Evolutionary conservation across 2,113 vertebrate genomes (phyloP).

Genomic region (Euleptes europaea): DNA sequence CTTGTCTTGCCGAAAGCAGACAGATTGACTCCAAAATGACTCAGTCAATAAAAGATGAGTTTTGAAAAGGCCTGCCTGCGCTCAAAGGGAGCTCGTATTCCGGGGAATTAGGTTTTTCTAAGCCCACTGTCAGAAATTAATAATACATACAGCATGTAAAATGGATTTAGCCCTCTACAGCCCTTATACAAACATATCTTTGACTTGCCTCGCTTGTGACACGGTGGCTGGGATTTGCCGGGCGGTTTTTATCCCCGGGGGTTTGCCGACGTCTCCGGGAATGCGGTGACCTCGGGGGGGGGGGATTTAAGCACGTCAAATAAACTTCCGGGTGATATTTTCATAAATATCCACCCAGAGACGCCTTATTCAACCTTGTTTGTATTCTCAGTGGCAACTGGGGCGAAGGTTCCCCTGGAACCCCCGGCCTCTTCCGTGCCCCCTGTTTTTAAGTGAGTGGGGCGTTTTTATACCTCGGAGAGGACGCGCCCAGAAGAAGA

Average conservation of each 20-base stretch:
- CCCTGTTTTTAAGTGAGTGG: background rate
- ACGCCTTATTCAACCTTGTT: background rate
- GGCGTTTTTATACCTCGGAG: conserved; percentile 6
- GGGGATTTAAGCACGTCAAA: conserved; percentile 38
- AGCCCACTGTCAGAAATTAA: conserved; percentile 71
- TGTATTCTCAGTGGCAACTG: conserved; percentile 22
- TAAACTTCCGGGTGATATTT: conserved; percentile 49
- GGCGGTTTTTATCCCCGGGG: conserved; percentile 47
- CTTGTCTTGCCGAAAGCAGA: conserved; percentile 76
- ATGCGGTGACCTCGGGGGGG: conserved; percentile 45
- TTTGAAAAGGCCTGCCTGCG: conserved; percentile 67
- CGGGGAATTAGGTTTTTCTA: conserved; percentile 68
- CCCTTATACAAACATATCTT: conserved; percentile 64
- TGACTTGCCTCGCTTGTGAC: conserved; percentile 67
- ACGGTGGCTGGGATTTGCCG: conserved; percentile 46
- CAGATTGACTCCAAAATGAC: conserved; percentile 76
- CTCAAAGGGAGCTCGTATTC: conserved; percentile 68
- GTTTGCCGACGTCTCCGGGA: conserved; percentile 48
- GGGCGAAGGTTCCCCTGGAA: background rate
- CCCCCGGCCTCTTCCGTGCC: background rate
- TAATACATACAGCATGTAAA: conserved; percentile 64
- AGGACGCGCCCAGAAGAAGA: too few relatives aligned
- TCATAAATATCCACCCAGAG: conserved; percentile 28
- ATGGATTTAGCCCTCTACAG: conserved; percentile 62
- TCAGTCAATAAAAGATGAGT: conserved; percentile 80